Conservation (phyloP, 92 coral and sea anemone genomes). For the Actinostola sp. region DNA sequence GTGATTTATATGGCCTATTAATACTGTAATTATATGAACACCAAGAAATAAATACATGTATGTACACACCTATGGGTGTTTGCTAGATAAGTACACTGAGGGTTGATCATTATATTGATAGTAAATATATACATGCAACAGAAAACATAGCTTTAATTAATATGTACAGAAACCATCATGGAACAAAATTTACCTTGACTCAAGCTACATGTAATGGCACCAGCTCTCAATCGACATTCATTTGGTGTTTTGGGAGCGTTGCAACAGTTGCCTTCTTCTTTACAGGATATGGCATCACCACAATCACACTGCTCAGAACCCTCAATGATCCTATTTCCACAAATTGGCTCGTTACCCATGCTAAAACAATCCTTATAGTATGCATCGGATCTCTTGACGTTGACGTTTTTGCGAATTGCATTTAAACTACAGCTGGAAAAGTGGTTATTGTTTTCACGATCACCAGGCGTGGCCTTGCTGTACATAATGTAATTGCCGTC, state of each 20-base stretch:
- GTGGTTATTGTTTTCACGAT: constrained; percentile 72
- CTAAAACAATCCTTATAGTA: constrained; percentile 38
- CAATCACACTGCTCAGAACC: constrained; percentile 85
- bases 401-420: constrained; percentile 68
- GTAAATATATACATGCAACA: too few relatives aligned
- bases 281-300: constrained; percentile 64
- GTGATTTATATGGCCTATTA: too few relatives aligned
- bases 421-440: constrained; percentile 85
- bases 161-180: too few relatives aligned
- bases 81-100: too few relatives aligned
- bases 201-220: constrained; percentile 63
- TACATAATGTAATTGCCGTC: constrained; percentile 92
- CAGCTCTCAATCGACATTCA: constrained; percentile 50
- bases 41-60: too few relatives aligned
- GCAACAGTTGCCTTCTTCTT: constrained; percentile 63
- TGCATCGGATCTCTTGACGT: constrained; percentile 52
- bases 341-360: constrained; percentile 48
- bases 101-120: too few relatives aligned
- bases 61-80: too few relatives aligned
- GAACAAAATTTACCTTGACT: constrained; percentile 99
- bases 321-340: constrained; percentile 88
- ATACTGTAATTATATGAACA: too few relatives aligned
- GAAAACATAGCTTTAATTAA: too few relatives aligned
- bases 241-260: constrained; percentile 43
- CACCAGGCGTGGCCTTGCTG: constrained; percentile 93